Evolutionary conservation across 2,888 invertebrate species (phyloP).

Genomic region (Drosophila colorata): DNA sequence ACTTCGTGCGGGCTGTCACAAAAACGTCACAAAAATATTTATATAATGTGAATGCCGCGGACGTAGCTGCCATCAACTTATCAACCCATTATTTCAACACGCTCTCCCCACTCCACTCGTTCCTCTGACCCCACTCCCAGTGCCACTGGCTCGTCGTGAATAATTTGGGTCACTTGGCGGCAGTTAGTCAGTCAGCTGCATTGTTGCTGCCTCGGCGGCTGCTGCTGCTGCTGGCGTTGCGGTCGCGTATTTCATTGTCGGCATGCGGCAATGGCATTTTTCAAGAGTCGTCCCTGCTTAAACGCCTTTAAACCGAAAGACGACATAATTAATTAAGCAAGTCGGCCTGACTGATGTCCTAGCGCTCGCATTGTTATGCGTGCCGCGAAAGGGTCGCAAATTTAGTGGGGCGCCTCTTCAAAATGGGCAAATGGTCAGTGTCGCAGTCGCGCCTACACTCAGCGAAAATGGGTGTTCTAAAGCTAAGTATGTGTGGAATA

Average conservation of each 20-base stretch:
- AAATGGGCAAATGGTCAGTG: slow-evolving; percentile 43
- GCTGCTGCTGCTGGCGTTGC: slow-evolving; percentile 48
- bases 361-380: slow-evolving; percentile 66
- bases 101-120: slow-evolving; percentile 2
- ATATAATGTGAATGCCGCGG: slow-evolving; percentile 58
- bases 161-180: slow-evolving; percentile 80
- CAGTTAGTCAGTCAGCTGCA: slow-evolving; percentile 81
- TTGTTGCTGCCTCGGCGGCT: slow-evolving; percentile 50
- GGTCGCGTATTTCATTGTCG: slow-evolving; percentile 82
- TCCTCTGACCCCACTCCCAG: slow-evolving; percentile 1
- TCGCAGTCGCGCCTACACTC: slow-evolving; percentile 8
- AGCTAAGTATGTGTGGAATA: no score
- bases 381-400: slow-evolving; percentile 66
- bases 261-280: slow-evolving; percentile 80
- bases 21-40: slow-evolving; percentile 73
- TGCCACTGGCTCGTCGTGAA: slow-evolving; percentile 61
- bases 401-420: slow-evolving; percentile 46
- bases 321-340: slow-evolving; percentile 81
- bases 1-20: slow-evolving; percentile 60
- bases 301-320: slow-evolving; percentile 80
- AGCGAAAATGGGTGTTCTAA: not conserved
- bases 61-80: slow-evolving; percentile 42
- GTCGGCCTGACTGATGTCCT: slow-evolving; percentile 74
- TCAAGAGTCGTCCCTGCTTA: slow-evolving; percentile 66
- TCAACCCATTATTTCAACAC: slow-evolving; percentile 32